Evolutionary conservation across 1,140 invertebrate genomes (phyloP), one percentile per base, ranked within the genome.

Genomic region (Phocides pigmalion): DNA sequence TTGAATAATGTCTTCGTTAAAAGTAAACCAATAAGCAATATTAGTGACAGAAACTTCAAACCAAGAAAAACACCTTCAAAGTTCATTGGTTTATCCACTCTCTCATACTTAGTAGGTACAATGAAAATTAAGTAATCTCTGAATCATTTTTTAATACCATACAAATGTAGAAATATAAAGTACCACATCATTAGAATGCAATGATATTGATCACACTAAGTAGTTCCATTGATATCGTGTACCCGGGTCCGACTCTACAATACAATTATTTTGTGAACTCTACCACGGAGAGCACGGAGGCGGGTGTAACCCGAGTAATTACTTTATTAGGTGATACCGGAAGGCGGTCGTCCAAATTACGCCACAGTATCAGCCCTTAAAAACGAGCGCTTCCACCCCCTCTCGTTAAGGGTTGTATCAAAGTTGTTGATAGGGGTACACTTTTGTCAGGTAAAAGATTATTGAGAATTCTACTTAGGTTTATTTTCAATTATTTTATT

Each of bases 311-410:
- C 69, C 56, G 56, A 70, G 73, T 80, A 78, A 82, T 80, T 82
- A 82, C 75, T 78, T 78, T 76, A 82, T 80, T 80, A 78, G 76
- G 68, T 74, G 76, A 72, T 66, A 41, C 68, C 72, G 76, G 72
- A 74, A 76, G 71, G 65, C 56, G 65, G 46, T 58, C 49, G 42
- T 37, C 64, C 56, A 20, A 66, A 77, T 79, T 74, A 77, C 74
- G 66, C 66, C 66, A 53, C 39, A 20, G 68, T 72, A 67, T 66
- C 68, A 70, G 59, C 69, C 69, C 72, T 74, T 64, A 58, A 59
- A 74, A 67, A 66, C 64, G 42, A 58, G 20, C 39, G 53, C 15
- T 58, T 58, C 53, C 53, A 58, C 53, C 39, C 51, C 8, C 39
- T 56, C 39, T 58, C 35, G 53, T 58, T 58, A 58, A 56, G 53